Percentiles rank a stretch among this genome's conserved stretches.
Conservation (phyloP, 2,113 vertebrate genomes). For the Gobio gobio region DNA sequence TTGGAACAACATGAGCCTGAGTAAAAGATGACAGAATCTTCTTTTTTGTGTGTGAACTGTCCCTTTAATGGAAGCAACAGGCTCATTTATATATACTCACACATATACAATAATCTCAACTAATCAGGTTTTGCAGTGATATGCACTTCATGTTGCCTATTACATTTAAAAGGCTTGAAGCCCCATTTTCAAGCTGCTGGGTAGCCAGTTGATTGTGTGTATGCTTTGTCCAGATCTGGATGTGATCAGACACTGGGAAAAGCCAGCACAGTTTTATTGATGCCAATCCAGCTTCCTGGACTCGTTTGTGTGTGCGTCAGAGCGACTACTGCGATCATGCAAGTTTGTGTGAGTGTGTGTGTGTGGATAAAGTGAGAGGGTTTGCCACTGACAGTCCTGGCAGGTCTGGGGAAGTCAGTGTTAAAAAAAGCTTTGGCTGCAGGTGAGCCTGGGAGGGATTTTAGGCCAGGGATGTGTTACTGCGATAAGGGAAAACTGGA, state of each 20-base stretch:
- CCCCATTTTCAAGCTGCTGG: neutral
- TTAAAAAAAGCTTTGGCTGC: slow-evolving; percentile 62
- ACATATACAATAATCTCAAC: neutral
- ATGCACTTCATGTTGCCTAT: neutral
- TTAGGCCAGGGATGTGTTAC: slow-evolving; percentile 57
- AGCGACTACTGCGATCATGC: neutral
- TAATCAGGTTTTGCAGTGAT: neutral
- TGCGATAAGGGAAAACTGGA: slow-evolving; percentile 62
- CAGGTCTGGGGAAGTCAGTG: slow-evolving; percentile 57
- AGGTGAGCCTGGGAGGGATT: slow-evolving; percentile 62
- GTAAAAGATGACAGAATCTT: neutral
- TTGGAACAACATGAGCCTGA: neutral
- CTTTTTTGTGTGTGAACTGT: neutral
- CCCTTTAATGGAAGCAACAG: neutral
- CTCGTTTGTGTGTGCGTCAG: neutral
- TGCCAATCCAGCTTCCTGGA: slow-evolving; percentile 39
- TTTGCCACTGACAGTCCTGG: slow-evolving; percentile 57
- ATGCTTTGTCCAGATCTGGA: slow-evolving; percentile 51
- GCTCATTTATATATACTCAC: too few species aligned
- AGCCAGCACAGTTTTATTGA: slow-evolving; percentile 22
- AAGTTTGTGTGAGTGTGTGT: slow-evolving; percentile 20
- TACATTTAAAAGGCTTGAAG: slow-evolving; percentile 1
- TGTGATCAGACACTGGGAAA: slow-evolving; percentile 23
- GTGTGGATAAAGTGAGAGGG: slow-evolving; percentile 36
- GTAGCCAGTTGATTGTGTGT: slow-evolving; percentile 24